Percentiles rank a stretch among this genome's conserved stretches.
Evolutionary conservation across 2,797 vertebrate species (phyloP).

Genomic region (Nannoperca australis): DNA sequence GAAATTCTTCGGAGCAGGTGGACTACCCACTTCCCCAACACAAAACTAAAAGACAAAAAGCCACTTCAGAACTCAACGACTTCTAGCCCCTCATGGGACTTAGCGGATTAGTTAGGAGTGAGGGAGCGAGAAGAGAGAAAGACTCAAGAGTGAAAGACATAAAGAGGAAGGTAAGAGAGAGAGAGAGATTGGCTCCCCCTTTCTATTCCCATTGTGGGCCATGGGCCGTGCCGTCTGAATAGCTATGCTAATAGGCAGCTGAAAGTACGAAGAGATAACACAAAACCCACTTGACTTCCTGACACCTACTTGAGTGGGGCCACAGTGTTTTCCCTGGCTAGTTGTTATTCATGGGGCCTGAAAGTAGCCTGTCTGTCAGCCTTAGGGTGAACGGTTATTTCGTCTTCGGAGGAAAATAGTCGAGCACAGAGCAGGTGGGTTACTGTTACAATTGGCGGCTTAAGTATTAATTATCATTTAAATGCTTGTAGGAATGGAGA

Average conservation of each 20-base stretch:
- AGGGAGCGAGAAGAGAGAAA: slow-evolving; percentile 74
- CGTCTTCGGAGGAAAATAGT: slow-evolving; percentile 60
- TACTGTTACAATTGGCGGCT: slow-evolving; percentile 71
- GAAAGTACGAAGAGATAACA: slow-evolving; percentile 85
- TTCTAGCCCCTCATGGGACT: slow-evolving; percentile 76
- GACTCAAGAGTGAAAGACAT: slow-evolving; percentile 78
- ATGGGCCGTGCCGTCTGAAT: slow-evolving; percentile 81
- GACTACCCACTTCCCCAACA: slow-evolving; percentile 75
- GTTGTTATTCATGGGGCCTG: slow-evolving; percentile 83
- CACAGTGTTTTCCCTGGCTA: slow-evolving; percentile 79
- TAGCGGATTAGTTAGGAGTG: slow-evolving; percentile 82
- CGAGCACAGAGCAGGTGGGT: slow-evolving; percentile 49
- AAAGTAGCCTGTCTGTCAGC: slow-evolving; percentile 82
- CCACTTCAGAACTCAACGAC: slow-evolving; percentile 81
- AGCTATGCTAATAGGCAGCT: slow-evolving; percentile 86
- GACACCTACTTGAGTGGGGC: slow-evolving; percentile 82
- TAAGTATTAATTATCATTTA: slow-evolving; percentile 88
- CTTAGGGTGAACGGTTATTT: slow-evolving; percentile 71
- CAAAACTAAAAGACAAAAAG: slow-evolving; percentile 81
- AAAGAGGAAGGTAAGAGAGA: slow-evolving; percentile 69
- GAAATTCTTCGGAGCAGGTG: slow-evolving; percentile 80
- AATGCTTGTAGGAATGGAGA: slow-evolving; percentile 80
- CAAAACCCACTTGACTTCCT: slow-evolving; percentile 87
- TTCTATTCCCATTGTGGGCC: slow-evolving; percentile 82
- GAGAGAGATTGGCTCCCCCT: slow-evolving; percentile 75